Conservation (phyloP, 2,113 vertebrate species). For the Nibea coibor region DNA sequence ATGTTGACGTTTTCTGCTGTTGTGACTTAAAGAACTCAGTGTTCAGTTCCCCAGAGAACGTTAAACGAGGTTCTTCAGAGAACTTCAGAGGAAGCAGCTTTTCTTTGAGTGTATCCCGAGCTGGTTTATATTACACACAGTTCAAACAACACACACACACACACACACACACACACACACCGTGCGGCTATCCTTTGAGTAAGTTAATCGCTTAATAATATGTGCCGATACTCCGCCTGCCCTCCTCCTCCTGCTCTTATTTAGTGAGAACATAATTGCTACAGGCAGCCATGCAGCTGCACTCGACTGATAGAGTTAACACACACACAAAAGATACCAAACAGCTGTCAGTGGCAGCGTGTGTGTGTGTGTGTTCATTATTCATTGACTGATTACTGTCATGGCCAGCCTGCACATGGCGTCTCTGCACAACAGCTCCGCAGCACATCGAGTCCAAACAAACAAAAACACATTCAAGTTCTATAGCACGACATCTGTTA, state of each 20-base stretch:
- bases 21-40: too few relatives aligned
- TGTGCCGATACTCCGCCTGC: conserved; percentile 27
- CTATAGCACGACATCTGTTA: too few relatives aligned
- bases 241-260: conserved; percentile 56
- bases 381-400: conserved; percentile 80
- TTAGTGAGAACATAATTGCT: conserved; percentile 74
- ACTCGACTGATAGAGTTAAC: conserved; percentile 75
- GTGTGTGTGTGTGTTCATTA: conserved; percentile 73
- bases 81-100: too few relatives aligned
- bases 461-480: conserved; percentile 12
- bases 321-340: conserved; percentile 75
- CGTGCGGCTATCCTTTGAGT: conserved; percentile 68
- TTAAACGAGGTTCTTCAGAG: too few relatives aligned
- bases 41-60: too few relatives aligned
- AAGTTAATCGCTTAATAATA: conserved; percentile 74
- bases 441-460: conserved; percentile 41
- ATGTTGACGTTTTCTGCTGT: too few relatives aligned
- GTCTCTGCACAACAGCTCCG: conserved; percentile 58
- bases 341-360: conserved; percentile 72
- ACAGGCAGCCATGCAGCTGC: conserved; percentile 82
- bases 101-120: neutral
- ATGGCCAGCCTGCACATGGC: conserved; percentile 69
- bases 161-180: conserved; percentile 51
- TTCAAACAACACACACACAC: conserved; percentile 67
- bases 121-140: conserved; percentile 71